These are phyloP conservation scores for Pterocles gutturalis DNA, from an alignment of 2,113 vertebrate species.

Conservation along the genomic window DNA sequence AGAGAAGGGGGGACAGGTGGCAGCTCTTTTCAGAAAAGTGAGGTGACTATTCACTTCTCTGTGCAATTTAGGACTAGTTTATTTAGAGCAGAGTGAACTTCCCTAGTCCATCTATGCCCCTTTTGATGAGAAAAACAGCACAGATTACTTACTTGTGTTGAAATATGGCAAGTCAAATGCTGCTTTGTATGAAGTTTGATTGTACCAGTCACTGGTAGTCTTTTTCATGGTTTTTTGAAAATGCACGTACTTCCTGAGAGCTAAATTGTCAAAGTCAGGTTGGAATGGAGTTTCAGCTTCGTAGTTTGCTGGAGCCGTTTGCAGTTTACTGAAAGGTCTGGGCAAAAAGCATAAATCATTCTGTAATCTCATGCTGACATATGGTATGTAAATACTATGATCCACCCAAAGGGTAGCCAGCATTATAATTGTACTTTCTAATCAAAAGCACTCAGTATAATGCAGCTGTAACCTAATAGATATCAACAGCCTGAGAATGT, in stretches of 20 bases:
- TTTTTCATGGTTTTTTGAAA: conserved; percentile 13
- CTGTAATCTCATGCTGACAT: conserved; percentile 63
- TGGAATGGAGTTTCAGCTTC: neutral
- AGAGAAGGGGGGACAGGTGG: neutral
- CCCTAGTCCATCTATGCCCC: neutral
- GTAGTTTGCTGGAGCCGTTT: neutral
- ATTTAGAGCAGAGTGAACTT: neutral
- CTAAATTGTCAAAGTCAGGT: conserved; percentile 52
- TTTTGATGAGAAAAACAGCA: fast-evolving
- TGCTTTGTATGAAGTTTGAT: conserved; percentile 40
- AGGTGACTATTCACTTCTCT: neutral
- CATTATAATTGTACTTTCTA: conserved; percentile 44
- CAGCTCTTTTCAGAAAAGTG: neutral
- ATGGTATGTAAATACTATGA: conserved; percentile 52
- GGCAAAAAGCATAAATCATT: conserved; percentile 53
- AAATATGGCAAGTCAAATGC: conserved; percentile 32
- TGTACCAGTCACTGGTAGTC: neutral
- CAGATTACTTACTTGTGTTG: neutral
- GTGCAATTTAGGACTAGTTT: neutral
- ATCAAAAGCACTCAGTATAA: conserved; percentile 56
- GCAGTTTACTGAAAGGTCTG: conserved; percentile 56
- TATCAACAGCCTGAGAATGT: conserved; percentile 46
- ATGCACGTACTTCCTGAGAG: neutral
- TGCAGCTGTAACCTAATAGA: conserved; percentile 61
- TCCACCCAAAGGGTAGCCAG: conserved; percentile 37